Percentiles rank a stretch among this genome's conserved stretches.
These are phyloP conservation scores for Mythimna lalbum DNA, from an alignment of 2,888 invertebrate genomes.

Conservation along the genomic window DNA sequence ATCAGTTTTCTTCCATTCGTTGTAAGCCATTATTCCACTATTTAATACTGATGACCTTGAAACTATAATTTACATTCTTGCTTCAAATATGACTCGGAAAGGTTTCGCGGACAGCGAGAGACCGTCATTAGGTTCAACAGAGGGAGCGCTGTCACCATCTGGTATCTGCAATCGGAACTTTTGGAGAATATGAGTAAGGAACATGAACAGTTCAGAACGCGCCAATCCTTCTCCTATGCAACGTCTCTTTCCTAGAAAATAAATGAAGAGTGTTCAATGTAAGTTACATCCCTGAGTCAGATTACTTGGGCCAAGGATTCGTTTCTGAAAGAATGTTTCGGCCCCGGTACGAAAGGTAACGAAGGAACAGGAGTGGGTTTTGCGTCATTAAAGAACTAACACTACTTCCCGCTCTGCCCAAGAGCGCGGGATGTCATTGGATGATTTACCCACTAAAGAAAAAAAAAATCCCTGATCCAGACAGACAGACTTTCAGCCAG, in stretches of 20 bases:
- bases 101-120: constrained; percentile 90
- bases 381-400: too few species aligned
- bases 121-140: constrained; percentile 88
- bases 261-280: not conserved
- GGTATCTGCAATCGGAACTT: constrained; percentile 89
- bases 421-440: too few species aligned
- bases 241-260: constrained; percentile 92
- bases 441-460: too few species aligned
- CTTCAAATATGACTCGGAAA: constrained; percentile 84
- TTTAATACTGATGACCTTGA: constrained; percentile 11
- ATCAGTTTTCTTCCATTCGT: constrained; percentile 27
- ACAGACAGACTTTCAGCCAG: too few species aligned
- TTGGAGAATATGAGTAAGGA: constrained; percentile 94
- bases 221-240: constrained; percentile 95
- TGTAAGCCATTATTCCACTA: not conserved
- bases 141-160: constrained; percentile 80
- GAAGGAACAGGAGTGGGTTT: too few species aligned
- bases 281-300: not conserved
- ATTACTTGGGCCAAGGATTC: too few species aligned
- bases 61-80: constrained; percentile 65
- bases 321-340: too few species aligned
- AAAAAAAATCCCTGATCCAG: too few species aligned
- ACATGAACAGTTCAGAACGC: constrained; percentile 94
- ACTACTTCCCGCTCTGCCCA: too few species aligned
- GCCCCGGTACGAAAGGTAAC: too few species aligned